These are phyloP conservation scores for Helostoma temminkii DNA, from an alignment of 2,797 vertebrate genomes.

Conservation along the genomic window DNA sequence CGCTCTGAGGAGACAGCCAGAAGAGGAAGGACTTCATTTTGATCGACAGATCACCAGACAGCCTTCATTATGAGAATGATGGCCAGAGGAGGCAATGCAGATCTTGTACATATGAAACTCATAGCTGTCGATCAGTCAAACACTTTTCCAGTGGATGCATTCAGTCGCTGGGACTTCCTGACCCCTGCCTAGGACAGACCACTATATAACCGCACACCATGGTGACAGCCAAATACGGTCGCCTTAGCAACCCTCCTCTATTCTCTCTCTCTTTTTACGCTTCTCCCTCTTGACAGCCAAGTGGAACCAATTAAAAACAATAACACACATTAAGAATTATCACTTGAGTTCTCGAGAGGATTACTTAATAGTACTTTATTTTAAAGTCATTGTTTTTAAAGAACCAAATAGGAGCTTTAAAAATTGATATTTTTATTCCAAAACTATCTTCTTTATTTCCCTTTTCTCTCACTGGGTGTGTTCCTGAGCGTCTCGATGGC, in stretches of 20 bases:
- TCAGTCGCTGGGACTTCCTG: constrained; percentile 46
- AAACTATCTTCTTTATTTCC: constrained; percentile 52
- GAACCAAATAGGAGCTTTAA: constrained; percentile 75
- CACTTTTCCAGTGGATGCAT: constrained; percentile 46
- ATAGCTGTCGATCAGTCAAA: constrained; percentile 46
- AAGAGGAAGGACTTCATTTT: constrained; percentile 34
- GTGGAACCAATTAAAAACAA: constrained; percentile 50
- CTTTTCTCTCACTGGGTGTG: constrained; percentile 58
- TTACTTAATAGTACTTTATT: constrained; percentile 69
- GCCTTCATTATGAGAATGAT: constrained; percentile 59
- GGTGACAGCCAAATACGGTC: constrained; percentile 52
- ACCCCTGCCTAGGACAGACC: constrained; percentile 76
- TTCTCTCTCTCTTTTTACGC: constrained; percentile 32
- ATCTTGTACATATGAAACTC: constrained; percentile 74
- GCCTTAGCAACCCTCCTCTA: constrained; percentile 47
- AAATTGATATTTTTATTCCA: constrained; percentile 62
- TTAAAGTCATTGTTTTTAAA: constrained; percentile 62
- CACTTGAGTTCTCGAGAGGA: constrained; percentile 57
- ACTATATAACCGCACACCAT: constrained; percentile 71
- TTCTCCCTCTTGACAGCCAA: constrained; percentile 42
- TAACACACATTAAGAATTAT: constrained; percentile 45
- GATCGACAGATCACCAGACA: constrained; percentile 55
- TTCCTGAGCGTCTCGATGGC: constrained; percentile 54
- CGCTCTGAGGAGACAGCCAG: constrained; percentile 21
- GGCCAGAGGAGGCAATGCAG: constrained; percentile 52